Percentiles rank a stretch among this genome's conserved stretches.
Evolutionary conservation across 35 echinoderm and acorn worm species (phyloP).

Genomic region (Apostichopus japonicus): DNA sequence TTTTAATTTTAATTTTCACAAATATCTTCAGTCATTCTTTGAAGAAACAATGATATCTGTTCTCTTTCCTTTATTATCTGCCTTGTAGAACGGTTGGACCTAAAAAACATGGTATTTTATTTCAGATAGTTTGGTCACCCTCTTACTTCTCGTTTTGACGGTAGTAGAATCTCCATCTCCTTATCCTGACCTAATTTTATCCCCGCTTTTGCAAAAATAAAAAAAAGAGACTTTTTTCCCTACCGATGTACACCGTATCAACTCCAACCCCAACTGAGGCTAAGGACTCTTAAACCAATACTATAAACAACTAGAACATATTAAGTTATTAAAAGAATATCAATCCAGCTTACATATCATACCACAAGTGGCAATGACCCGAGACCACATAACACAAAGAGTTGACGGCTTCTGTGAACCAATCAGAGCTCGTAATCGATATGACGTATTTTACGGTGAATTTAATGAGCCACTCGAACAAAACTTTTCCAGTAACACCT

Average conservation of each 20-base stretch:
- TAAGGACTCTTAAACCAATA: constrained; percentile 43
- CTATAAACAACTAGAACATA: constrained; percentile 44
- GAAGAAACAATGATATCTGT: background rate
- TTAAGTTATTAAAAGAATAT: constrained; percentile 57
- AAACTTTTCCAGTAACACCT: constrained; percentile 31
- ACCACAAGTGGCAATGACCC: constrained; percentile 57
- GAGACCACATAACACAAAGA: constrained; percentile 17
- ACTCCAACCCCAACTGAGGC: background rate
- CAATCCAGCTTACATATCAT: constrained; percentile 30
- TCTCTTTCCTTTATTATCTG: no score
- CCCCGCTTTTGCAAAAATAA: background rate
- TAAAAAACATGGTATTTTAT: background rate
- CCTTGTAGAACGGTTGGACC: background rate
- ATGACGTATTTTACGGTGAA: constrained; percentile 39
- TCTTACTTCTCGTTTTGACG: background rate
- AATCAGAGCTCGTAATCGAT: background rate
- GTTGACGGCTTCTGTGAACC: background rate
- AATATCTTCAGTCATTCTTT: background rate
- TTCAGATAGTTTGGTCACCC: background rate
- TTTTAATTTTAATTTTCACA: background rate
- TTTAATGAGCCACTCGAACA: constrained; percentile 20
- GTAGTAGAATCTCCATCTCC: background rate
- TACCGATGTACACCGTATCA: background rate
- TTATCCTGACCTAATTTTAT: background rate
- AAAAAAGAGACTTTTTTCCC: background rate